Conservation (phyloP, 2,113 vertebrate species). For the Alces alces region DNA sequence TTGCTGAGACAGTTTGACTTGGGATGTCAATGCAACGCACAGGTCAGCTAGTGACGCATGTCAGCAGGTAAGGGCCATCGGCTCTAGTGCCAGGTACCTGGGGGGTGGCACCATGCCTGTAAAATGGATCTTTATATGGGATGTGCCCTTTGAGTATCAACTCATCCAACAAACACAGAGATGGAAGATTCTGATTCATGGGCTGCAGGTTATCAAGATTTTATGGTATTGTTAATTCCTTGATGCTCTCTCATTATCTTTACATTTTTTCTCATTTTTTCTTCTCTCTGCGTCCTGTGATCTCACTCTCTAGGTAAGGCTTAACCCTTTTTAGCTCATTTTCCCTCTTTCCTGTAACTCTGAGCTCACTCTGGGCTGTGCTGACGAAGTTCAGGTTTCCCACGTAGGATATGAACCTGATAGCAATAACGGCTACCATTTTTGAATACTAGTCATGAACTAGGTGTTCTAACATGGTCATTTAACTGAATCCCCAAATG, state of each 20-base stretch:
- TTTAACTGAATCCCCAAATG: not conserved
- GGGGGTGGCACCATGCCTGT: not conserved
- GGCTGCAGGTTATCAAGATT: not conserved
- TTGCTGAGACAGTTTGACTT: not conserved
- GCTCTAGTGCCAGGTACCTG: not conserved
- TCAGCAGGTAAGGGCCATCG: not conserved
- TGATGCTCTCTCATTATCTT: not conserved
- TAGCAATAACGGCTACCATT: not conserved
- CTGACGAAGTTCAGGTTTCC: not conserved
- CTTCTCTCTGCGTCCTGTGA: not conserved
- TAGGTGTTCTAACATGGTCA: not conserved
- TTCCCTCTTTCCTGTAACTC: not conserved
- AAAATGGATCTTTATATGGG: not conserved
- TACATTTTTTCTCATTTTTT: not conserved
- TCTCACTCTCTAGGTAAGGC: not conserved
- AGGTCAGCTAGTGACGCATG: not conserved
- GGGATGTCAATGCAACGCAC: accelerated
- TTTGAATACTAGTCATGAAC: not conserved
- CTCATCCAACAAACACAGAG: not conserved
- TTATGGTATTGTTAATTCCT: not conserved
- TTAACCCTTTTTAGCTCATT: not conserved
- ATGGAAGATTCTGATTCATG: not conserved
- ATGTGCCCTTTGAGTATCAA: not conserved
- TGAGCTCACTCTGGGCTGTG: not conserved
- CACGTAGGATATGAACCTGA: not conserved